Evolutionary conservation across 23 tunicate species (phyloP).

Genomic region (Clavelina lepadiformis): DNA sequence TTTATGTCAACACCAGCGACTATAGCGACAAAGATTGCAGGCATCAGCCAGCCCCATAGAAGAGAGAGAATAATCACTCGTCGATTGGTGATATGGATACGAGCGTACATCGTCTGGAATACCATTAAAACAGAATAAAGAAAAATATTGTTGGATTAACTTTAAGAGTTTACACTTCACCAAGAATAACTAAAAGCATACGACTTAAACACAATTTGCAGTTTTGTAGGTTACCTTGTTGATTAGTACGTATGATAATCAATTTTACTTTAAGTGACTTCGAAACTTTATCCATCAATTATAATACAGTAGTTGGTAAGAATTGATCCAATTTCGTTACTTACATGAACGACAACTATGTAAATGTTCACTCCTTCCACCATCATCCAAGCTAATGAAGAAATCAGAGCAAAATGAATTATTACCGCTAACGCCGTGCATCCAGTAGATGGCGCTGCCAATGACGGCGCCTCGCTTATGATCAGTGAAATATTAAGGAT

Average conservation of each 20-base stretch:
- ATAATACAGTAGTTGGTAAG: too few relatives aligned
- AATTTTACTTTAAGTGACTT: too few relatives aligned
- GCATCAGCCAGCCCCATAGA: conserved; percentile 24
- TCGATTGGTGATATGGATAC: background rate
- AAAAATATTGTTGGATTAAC: too few relatives aligned
- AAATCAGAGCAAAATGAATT: conserved; percentile 51
- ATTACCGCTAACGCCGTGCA: conserved; percentile 53
- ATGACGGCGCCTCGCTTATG: background rate
- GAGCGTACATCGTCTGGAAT: too few relatives aligned
- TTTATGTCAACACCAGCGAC: conserved; percentile 2
- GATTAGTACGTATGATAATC: too few relatives aligned
- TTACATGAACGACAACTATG: conserved; percentile 48
- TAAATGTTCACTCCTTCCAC: conserved; percentile 75
- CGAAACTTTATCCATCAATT: too few relatives aligned
- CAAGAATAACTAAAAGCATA: too few relatives aligned
- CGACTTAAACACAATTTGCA: too few relatives aligned
- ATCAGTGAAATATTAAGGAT: conserved; percentile 19
- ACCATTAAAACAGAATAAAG: too few relatives aligned
- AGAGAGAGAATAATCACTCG: background rate
- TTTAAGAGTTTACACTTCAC: too few relatives aligned
- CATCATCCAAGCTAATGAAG: conserved; percentile 65
- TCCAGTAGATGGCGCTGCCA: background rate
- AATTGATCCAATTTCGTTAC: too few relatives aligned
- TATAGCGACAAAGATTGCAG: conserved; percentile 4
- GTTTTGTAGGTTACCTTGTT: too few relatives aligned